Conservation (phyloP, 1,140 invertebrate species). For the Apocrypta bakeri region DNA sequence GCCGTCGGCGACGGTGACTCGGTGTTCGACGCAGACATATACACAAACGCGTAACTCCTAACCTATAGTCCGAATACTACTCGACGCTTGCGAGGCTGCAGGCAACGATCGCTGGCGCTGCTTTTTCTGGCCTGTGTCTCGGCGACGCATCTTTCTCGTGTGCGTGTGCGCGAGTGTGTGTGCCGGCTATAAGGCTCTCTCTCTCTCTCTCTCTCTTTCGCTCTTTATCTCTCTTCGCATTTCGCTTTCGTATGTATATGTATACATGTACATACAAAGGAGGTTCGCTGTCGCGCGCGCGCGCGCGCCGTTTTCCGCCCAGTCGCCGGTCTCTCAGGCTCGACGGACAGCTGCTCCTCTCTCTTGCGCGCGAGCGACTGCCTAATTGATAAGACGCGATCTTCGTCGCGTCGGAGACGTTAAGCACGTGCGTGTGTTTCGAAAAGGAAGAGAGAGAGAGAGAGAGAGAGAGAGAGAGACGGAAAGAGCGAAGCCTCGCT, state of each 20-base stretch:
- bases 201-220: not conserved
- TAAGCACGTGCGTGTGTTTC: not conserved
- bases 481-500: not conserved
- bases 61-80: too few species aligned
- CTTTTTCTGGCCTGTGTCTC: not conserved
- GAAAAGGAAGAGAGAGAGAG: not conserved
- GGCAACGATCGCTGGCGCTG: not conserved
- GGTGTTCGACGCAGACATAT: too few species aligned
- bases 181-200: not conserved
- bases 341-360: constrained; percentile 5
- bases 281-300: too few species aligned
- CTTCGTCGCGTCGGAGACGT: too few species aligned
- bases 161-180: constrained; percentile 9
- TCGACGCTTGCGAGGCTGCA: not conserved
- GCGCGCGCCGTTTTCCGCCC: constrained; percentile 14
- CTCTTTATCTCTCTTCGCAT: constrained; percentile 14
- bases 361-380: not conserved
- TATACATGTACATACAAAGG: too few species aligned
- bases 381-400: constrained; percentile 17
- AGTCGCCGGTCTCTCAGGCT: constrained; percentile 50
- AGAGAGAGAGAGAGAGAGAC: not conserved
- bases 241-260: not conserved
- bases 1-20: too few species aligned
- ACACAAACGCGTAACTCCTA: too few species aligned
- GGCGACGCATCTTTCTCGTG: constrained; percentile 5